phyloP scores from a whole-genome alignment of 2,888 invertebrate genomes.

The Melieria picta region DNA sequence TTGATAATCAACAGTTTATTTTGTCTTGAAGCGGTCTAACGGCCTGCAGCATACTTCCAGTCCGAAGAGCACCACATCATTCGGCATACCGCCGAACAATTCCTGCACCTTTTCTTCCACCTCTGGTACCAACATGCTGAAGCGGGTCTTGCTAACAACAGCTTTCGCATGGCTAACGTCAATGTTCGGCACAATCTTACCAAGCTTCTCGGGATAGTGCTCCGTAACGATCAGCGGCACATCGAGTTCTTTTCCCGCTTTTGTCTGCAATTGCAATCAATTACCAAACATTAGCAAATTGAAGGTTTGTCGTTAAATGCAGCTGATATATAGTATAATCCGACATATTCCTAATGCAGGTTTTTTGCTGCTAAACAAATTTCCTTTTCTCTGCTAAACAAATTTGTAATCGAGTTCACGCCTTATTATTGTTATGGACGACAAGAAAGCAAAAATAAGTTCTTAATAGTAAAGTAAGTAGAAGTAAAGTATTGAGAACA shows the following conservation, averaged over 20 bases:
- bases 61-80: slow-evolving; percentile 73
- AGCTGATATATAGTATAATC: too few species aligned
- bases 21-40: too few species aligned
- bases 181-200: slow-evolving; percentile 76
- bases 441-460: too few species aligned
- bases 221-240: slow-evolving; percentile 77
- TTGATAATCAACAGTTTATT: neutral
- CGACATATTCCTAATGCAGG: too few species aligned
- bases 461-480: too few species aligned
- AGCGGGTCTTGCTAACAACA: slow-evolving; percentile 77
- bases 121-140: slow-evolving; percentile 81
- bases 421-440: too few species aligned
- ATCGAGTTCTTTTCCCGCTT: slow-evolving; percentile 73
- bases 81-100: slow-evolving; percentile 67
- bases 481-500: too few species aligned
- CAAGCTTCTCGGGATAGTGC: slow-evolving; percentile 79
- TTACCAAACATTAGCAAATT: too few species aligned
- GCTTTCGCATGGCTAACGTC: slow-evolving; percentile 72
- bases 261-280: slow-evolving; percentile 67
- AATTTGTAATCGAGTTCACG: too few species aligned
- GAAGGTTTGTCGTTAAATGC: too few species aligned
- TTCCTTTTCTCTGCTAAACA: too few species aligned
- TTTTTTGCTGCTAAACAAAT: too few species aligned
- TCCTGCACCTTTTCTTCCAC: slow-evolving; percentile 70
- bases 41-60: slow-evolving; percentile 69